Conservation (phyloP, 2,888 invertebrate genomes). For the Galerucella nymphaeae region DNA sequence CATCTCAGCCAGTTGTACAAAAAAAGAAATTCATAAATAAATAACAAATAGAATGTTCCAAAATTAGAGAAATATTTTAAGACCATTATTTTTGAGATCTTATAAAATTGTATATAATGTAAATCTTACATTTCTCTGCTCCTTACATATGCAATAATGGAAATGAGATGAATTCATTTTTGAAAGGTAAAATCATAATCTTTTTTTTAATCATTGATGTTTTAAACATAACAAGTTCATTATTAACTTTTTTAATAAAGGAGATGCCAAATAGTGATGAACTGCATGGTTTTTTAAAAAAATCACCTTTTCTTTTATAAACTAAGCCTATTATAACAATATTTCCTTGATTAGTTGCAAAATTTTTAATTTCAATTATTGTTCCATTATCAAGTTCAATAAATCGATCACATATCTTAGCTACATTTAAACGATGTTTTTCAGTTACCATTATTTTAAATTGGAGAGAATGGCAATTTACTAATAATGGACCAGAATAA, state of each 20-base stretch:
- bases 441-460: no score
- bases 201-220: not conserved
- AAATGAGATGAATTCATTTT: constrained; percentile 3
- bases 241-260: not conserved
- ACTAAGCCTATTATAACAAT: not conserved
- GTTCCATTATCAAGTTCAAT: constrained; percentile 1
- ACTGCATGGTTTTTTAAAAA: constrained; percentile 2
- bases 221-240: not conserved
- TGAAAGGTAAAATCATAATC: not conserved
- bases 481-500: no score
- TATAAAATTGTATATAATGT: constrained; percentile 1
- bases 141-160: not conserved
- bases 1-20: not conserved
- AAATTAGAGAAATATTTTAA: not conserved
- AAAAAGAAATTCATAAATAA: constrained; percentile 1
- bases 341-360: not conserved
- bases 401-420: constrained; percentile 2
- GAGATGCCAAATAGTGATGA: constrained; percentile 2
- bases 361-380: not conserved
- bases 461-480: no score
- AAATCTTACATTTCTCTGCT: not conserved
- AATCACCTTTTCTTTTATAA: constrained; percentile 2
- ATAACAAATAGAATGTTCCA: not conserved
- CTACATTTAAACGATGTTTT: not conserved
- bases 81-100: not conserved